Base-by-base conservation (phyloP, 2,888 invertebrate genomes). In the Rhagium mordax region DNA sequence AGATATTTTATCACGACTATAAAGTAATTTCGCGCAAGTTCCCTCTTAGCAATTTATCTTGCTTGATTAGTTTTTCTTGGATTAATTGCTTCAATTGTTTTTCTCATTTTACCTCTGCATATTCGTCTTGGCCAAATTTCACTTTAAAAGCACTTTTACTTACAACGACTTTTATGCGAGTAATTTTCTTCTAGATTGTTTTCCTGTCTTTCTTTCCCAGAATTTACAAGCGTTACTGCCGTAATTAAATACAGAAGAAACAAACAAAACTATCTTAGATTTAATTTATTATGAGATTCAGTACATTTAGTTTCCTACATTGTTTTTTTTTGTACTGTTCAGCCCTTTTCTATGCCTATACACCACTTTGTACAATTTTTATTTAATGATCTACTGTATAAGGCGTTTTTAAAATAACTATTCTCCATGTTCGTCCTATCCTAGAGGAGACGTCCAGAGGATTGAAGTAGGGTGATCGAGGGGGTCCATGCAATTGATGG, bases 61-160 rank as follows among this genome's bases (percentile, higher is more conserved):
- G 85, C 87, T 87, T 88, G 88, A 88, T 88, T 88, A 88, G 87
- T 88, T 88, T 88, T 88, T 87, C 87, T 87, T 86, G 86, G 86
- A 88, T 88, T 88, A 88, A 88, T 88, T 88, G 87, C 88, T 86
- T 83, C 87, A 88, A 88, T 87, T 88, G 87, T 87, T 87, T 87
- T 87, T 86, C 87, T 86, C 87, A 85, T 86, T 87, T 86, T 85
- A 86, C 86, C 86, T 86, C 83, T 84, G 86, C 85, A 86, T 85
- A 86, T 86, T 85, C 86, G 85, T 85, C 86, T 86, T 85, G 84
- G 85, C 85, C 85, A 81, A 86, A 85, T 85, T 86, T 85, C 84
- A 83, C 80, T 82, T 82, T 81, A 79, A 79, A 80, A 83, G 82
- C 81, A 84, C 84, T 84, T 82, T 84, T 83, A 83, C 83, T 83